Evolutionary conservation across 2,888 invertebrate species (phyloP).

Genomic region (Acleris cristana): DNA sequence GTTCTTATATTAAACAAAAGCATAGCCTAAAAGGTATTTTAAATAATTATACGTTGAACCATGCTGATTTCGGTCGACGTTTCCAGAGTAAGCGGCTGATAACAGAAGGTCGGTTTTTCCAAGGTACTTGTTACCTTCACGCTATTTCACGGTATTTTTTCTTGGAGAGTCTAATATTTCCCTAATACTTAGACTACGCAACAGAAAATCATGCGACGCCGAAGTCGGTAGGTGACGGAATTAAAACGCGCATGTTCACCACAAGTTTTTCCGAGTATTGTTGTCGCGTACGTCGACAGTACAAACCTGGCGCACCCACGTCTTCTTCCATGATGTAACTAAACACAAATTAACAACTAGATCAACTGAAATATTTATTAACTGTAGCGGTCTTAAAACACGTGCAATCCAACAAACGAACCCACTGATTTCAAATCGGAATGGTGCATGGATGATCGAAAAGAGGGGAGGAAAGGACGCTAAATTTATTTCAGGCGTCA

Average conservation of each 20-base stretch:
- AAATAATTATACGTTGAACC: neutral
- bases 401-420: conserved; percentile 56
- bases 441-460: conserved; percentile 61
- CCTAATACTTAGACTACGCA: conserved; percentile 8
- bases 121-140: too few relatives aligned
- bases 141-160: neutral
- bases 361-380: conserved; percentile 40
- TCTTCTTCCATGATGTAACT: conserved; percentile 68
- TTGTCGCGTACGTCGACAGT: conserved; percentile 29
- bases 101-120: neutral
- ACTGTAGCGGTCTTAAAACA: conserved; percentile 55
- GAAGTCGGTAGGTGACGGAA: conserved; percentile 20
- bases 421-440: conserved; percentile 59
- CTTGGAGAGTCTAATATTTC: neutral
- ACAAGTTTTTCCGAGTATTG: conserved; percentile 1
- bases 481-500: conserved; percentile 14
- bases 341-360: conserved; percentile 33
- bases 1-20: too few relatives aligned
- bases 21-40: too few relatives aligned
- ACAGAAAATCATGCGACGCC: conserved; percentile 26
- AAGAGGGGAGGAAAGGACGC: conserved; percentile 33
- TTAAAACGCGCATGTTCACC: conserved; percentile 17
- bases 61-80: conserved; percentile 3
- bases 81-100: neutral
- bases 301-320: conserved; percentile 63